Conservation (phyloP, 2,797 vertebrate genomes). For the Falco columbarius region DNA sequence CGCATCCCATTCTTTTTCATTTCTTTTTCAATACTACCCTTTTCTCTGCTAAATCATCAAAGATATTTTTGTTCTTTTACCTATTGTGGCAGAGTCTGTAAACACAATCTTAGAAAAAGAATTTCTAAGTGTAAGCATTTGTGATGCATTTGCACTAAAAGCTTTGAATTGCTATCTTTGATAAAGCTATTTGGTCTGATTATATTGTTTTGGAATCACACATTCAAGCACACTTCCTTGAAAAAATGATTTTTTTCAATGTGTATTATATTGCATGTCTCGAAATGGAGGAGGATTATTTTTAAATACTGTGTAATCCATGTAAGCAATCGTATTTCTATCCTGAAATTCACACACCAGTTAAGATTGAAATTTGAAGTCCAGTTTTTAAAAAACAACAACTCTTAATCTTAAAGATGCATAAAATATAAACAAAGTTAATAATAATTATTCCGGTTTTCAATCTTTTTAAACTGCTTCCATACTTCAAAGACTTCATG, state of each 20-base stretch:
- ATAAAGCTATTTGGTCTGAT: slow-evolving; percentile 66
- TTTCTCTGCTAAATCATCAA: slow-evolving; percentile 56
- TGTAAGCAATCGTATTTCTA: not conserved
- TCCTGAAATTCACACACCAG: not conserved
- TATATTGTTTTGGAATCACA: slow-evolving; percentile 49
- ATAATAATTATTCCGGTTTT: not conserved
- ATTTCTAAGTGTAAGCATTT: slow-evolving; percentile 56
- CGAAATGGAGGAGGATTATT: not conserved
- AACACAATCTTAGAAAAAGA: slow-evolving; percentile 53
- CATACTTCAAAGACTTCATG: not conserved
- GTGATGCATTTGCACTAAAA: slow-evolving; percentile 65
- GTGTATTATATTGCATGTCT: not conserved
- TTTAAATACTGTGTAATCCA: not conserved
- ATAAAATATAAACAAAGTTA: not conserved
- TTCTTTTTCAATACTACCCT: slow-evolving; percentile 19
- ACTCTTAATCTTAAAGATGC: not conserved
- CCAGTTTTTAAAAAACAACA: not conserved
- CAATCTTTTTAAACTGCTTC: not conserved
- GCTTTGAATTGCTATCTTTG: slow-evolving; percentile 70
- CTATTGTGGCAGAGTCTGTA: slow-evolving; percentile 51
- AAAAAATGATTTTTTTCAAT: slow-evolving; percentile 21
- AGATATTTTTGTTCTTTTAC: slow-evolving; percentile 58
- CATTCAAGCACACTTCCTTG: not conserved
- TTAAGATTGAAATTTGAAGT: not conserved
- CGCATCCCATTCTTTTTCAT: slow-evolving; percentile 14